These are phyloP conservation scores for Thereva unica DNA, from an alignment of 2,888 invertebrate species.

Conservation along the genomic window DNA sequence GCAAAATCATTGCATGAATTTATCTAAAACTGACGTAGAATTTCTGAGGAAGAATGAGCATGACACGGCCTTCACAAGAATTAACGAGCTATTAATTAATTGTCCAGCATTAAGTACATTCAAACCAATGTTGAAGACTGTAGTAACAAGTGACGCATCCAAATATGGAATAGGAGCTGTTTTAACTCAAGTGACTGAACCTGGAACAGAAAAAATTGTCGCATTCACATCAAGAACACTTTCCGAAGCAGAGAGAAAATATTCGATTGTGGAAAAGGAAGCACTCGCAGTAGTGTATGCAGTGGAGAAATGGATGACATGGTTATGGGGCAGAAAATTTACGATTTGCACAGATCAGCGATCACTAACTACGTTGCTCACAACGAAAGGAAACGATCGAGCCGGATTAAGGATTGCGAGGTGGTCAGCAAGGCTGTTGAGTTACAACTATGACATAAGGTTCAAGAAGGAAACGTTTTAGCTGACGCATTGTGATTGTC, in stretches of 20 bases:
- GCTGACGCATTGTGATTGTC: not conserved
- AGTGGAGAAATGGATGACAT: not conserved
- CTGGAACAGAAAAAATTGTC: not conserved
- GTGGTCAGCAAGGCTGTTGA: not conserved
- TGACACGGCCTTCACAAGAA: no score
- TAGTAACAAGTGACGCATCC: no score
- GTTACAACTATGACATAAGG: not conserved
- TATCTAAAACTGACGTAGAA: no score
- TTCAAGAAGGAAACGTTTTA: not conserved
- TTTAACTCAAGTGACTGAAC: not conserved
- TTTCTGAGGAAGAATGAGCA: no score
- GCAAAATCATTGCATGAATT: no score
- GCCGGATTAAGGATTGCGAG: not conserved
- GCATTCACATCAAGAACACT: not conserved
- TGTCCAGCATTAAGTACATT: no score
- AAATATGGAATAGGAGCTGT: no score
- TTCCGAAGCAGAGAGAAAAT: not conserved
- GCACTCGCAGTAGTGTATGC: not conserved
- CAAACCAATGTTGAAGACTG: no score
- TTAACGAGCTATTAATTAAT: no score
- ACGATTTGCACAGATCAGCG: conserved; percentile 5
- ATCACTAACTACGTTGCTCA: no score
- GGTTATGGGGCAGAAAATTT: conserved; percentile 1
- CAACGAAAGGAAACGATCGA: not conserved
- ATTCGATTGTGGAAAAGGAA: conserved; percentile 9